Evolutionary conservation across 2,888 invertebrate species (phyloP).

Genomic region (Notodonta ziczac): DNA sequence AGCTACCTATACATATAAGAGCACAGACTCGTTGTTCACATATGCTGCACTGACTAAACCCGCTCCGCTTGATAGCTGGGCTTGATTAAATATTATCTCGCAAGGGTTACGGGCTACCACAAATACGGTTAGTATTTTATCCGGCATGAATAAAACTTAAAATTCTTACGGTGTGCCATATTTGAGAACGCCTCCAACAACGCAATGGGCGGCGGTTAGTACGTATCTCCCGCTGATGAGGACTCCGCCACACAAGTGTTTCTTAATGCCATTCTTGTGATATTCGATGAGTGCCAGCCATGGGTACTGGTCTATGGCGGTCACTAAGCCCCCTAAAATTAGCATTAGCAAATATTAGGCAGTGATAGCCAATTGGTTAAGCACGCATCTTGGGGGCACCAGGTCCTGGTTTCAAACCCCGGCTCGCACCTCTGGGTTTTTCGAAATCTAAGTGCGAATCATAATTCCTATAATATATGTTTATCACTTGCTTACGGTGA

Average conservation of each 20-base stretch:
- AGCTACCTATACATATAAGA: too few relatives aligned
- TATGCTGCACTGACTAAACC: too few relatives aligned
- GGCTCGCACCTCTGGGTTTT: too few relatives aligned
- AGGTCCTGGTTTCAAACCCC: too few relatives aligned
- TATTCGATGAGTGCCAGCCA: conserved; percentile 82
- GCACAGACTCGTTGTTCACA: too few relatives aligned
- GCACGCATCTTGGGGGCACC: too few relatives aligned
- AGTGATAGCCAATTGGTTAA: too few relatives aligned
- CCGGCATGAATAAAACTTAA: neutral
- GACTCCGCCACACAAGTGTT: conserved; percentile 75
- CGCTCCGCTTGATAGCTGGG: too few relatives aligned
- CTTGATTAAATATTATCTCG: neutral
- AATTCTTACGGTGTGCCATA: conserved; percentile 70
- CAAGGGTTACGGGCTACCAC: neutral
- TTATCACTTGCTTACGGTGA: too few relatives aligned
- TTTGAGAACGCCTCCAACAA: conserved; percentile 61
- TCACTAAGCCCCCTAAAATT: conserved; percentile 51
- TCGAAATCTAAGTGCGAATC: too few relatives aligned
- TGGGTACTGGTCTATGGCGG: conserved; percentile 80
- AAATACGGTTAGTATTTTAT: neutral
- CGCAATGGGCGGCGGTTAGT: conserved; percentile 83
- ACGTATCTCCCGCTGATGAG: conserved; percentile 80
- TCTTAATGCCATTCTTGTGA: conserved; percentile 37
- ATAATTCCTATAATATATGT: too few relatives aligned
- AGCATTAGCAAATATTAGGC: too few relatives aligned